Conservation (phyloP, 2,113 vertebrate species). For the Rhea pennata region DNA sequence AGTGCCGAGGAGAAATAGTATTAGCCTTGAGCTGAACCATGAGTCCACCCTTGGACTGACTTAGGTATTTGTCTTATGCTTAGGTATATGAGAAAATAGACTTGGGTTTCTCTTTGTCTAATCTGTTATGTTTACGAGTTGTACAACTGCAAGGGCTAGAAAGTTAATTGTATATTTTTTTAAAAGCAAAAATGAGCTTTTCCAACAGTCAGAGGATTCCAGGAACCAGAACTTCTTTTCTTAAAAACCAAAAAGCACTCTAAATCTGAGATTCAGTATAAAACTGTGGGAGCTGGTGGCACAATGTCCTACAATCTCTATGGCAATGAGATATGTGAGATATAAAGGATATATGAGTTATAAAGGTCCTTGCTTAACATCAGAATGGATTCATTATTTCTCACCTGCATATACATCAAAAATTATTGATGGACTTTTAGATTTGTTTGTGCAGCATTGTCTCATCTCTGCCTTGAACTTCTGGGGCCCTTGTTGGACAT, state of each 20-base stretch:
- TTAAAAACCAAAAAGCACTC: background rate
- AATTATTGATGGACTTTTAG: background rate
- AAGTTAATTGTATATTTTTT: fast-evolving
- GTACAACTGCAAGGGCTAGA: background rate
- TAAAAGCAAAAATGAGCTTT: background rate
- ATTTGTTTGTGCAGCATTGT: background rate
- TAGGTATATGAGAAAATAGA: background rate
- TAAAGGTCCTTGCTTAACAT: background rate
- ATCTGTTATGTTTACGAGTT: background rate
- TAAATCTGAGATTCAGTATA: background rate
- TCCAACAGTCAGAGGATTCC: background rate
- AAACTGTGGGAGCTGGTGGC: background rate
- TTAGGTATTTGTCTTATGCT: background rate
- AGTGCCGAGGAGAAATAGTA: background rate
- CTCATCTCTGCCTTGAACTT: too few species aligned
- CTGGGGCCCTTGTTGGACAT: too few species aligned
- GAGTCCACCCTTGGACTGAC: background rate
- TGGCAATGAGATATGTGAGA: background rate
- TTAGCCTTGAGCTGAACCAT: background rate
- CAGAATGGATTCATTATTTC: background rate
- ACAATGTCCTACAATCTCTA: background rate
- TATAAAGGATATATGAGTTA: background rate
- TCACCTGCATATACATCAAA: background rate
- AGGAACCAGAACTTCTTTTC: background rate
- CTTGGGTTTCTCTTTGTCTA: background rate